Evolutionary conservation across 1,140 invertebrate species (phyloP).

Genomic region (Drosophila ercepeae): DNA sequence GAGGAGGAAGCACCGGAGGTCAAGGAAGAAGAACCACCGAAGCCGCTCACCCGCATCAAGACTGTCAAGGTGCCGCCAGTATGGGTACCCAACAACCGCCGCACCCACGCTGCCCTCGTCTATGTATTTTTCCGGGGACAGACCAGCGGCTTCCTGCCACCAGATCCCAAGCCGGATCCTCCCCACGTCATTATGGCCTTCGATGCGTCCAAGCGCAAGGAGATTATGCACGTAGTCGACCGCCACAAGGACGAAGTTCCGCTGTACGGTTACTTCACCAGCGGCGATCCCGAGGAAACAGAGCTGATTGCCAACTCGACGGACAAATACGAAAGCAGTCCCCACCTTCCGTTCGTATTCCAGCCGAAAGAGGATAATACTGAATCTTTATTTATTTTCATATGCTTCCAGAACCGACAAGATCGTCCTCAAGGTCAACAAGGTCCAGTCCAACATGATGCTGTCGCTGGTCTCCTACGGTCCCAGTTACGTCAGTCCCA

Average conservation of each 20-base stretch:
- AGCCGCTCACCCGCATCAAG: slow-evolving; percentile 53
- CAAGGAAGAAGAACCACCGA: slow-evolving; percentile 44
- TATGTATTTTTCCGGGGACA: slow-evolving; percentile 86
- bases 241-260: slow-evolving; percentile 84
- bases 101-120: slow-evolving; percentile 86
- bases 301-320: slow-evolving; percentile 84
- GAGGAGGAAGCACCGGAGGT: slow-evolving; percentile 45
- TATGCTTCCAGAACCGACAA: slow-evolving; percentile 85
- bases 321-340: slow-evolving; percentile 84
- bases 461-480: slow-evolving; percentile 84
- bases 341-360: slow-evolving; percentile 22
- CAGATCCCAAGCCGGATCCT: slow-evolving; percentile 85
- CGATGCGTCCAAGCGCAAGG: slow-evolving; percentile 86
- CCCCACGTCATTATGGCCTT: slow-evolving; percentile 87
- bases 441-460: slow-evolving; percentile 84
- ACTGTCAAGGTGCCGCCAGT: slow-evolving; percentile 84
- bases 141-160: slow-evolving; percentile 85
- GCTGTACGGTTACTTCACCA: slow-evolving; percentile 86
- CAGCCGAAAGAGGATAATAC: too few species aligned
- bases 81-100: slow-evolving; percentile 86
- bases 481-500: slow-evolving; percentile 86
- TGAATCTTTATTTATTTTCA: not conserved
- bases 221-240: slow-evolving; percentile 85
- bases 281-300: slow-evolving; percentile 84
- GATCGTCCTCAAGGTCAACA: slow-evolving; percentile 86